phyloP scores from a whole-genome alignment of 1,140 invertebrate genomes.

The Drosophila pruinosa region DNA sequence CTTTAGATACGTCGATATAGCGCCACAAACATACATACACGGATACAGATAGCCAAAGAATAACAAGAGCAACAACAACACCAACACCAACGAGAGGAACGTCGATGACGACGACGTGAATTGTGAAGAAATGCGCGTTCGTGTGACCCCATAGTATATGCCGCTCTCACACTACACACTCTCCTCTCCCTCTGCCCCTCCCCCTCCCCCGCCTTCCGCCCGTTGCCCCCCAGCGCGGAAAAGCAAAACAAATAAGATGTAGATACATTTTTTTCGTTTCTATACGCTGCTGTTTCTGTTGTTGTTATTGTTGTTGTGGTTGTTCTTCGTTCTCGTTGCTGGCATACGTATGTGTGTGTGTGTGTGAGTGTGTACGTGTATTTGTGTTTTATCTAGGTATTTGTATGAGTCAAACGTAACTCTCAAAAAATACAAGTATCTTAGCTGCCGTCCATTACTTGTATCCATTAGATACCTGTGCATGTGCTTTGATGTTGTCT shows the following conservation, averaged over 20 bases:
- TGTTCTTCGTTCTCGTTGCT: constrained; percentile 38
- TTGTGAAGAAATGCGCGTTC: constrained; percentile 79
- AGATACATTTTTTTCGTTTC: constrained; percentile 73
- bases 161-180: constrained; percentile 25
- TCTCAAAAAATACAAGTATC: constrained; percentile 28
- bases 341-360: constrained; percentile 26
- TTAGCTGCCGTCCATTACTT: constrained; percentile 46
- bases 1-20: constrained; percentile 75
- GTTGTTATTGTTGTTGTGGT: constrained; percentile 14
- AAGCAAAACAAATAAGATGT: constrained; percentile 76
- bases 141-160: constrained; percentile 67
- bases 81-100: constrained; percentile 6
- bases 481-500: constrained; percentile 24
- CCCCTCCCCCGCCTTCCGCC: neutral
- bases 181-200: neutral
- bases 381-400: neutral
- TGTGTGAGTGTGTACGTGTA: neutral
- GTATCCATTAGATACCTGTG: constrained; percentile 70
- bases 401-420: constrained; percentile 12
- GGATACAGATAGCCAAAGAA: constrained; percentile 53
- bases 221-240: constrained; percentile 13
- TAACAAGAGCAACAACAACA: constrained; percentile 18
- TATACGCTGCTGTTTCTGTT: constrained; percentile 31
- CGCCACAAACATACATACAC: constrained; percentile 42
- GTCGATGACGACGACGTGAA: constrained; percentile 59